These are phyloP conservation scores for Noctua janthe DNA, from an alignment of 2,888 invertebrate species.

Conservation along the genomic window DNA sequence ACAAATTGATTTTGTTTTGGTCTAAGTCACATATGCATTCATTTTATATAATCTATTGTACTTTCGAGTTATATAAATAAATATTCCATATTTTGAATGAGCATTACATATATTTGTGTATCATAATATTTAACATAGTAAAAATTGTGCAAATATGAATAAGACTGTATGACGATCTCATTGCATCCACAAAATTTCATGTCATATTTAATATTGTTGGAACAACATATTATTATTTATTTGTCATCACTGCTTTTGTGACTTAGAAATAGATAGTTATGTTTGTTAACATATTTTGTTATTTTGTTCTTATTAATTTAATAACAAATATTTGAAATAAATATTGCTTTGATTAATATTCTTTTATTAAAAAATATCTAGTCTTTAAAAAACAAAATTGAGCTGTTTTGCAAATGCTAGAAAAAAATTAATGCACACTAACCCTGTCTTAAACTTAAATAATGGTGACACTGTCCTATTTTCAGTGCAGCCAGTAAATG, in stretches of 20 bases:
- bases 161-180: constrained; percentile 69
- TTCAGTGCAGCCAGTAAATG: too few relatives aligned
- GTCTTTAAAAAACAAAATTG: background rate
- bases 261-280: constrained; percentile 86
- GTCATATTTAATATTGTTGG: constrained; percentile 40
- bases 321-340: constrained; percentile 85
- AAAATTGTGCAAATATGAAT: constrained; percentile 56
- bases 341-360: constrained; percentile 83
- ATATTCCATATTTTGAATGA: constrained; percentile 29
- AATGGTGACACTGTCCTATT: background rate
- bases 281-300: constrained; percentile 89
- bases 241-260: constrained; percentile 78
- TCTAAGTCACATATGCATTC: constrained; percentile 82
- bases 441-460: background rate
- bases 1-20: constrained; percentile 80
- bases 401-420: background rate
- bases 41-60: constrained; percentile 38
- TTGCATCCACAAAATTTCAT: constrained; percentile 49
- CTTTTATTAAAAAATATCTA: background rate
- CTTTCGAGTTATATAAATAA: constrained; percentile 29
- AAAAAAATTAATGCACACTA: background rate
- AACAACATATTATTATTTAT: constrained; percentile 52
- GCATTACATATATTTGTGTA: constrained; percentile 32
- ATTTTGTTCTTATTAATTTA: constrained; percentile 85
- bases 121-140: constrained; percentile 34